These are phyloP conservation scores for Mesorhabditis sp. DNA, from an alignment of 2,888 invertebrate species.

Conservation along the genomic window DNA sequence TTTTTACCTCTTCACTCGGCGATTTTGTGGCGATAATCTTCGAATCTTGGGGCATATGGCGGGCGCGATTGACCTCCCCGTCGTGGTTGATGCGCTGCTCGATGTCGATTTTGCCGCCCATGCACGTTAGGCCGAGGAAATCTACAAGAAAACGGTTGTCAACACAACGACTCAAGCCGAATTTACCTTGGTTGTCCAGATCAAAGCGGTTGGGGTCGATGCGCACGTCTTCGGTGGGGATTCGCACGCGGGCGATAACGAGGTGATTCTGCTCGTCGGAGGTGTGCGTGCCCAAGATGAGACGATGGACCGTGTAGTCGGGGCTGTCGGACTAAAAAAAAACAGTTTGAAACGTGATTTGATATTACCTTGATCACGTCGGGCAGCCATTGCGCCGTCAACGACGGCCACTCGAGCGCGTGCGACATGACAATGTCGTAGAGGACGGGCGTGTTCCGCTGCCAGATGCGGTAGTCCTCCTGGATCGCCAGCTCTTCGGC, in stretches of 20 bases:
- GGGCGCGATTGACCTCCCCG: constrained; percentile 94
- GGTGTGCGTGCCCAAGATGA: constrained; percentile 96
- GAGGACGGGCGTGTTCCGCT: constrained; percentile 97
- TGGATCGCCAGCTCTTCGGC: constrained; percentile 97
- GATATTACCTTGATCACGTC: constrained; percentile 77
- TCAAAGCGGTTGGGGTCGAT: constrained; percentile 99
- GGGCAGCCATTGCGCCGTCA: constrained; percentile 99
- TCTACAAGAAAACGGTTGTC: constrained; percentile 65
- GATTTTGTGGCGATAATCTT: constrained; percentile 98
- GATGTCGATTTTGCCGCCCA: constrained; percentile 97
- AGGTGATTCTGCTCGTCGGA: constrained; percentile 99
- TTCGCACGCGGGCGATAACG: constrained; percentile 92
- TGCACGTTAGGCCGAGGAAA: constrained; percentile 67
- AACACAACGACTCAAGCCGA: neutral
- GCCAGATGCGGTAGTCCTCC: constrained; percentile 99
- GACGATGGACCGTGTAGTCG: constrained; percentile 91
- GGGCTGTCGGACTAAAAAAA: constrained; percentile 74
- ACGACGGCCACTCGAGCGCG: constrained; percentile 96
- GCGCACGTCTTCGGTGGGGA: constrained; percentile 98
- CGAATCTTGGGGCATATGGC: constrained; percentile 99
- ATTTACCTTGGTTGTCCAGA: constrained; percentile 83
- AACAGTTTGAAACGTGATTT: neutral
- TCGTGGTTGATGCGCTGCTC: constrained; percentile 99
- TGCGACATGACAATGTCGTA: constrained; percentile 90
- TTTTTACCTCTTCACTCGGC: constrained; percentile 81